phyloP scores from a whole-genome alignment of 2,113 vertebrate genomes.

The Erpornis zantholeuca region DNA sequence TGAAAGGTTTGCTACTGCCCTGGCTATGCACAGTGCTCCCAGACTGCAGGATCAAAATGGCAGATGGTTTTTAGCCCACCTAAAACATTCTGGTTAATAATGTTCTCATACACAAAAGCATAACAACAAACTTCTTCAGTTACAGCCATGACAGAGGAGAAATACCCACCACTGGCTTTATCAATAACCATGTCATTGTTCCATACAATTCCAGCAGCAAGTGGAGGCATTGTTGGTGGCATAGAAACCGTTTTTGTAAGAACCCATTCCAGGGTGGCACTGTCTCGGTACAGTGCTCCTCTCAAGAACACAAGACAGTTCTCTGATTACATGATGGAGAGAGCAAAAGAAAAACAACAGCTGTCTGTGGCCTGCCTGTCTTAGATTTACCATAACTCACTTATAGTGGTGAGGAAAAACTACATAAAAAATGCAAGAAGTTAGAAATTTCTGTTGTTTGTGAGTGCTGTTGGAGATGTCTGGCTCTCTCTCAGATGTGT shows the following conservation, averaged over 20 bases:
- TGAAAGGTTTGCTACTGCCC: neutral
- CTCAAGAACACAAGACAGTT: neutral
- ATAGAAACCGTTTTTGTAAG: constrained; percentile 22
- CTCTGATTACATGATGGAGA: constrained; percentile 5
- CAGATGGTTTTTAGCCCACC: neutral
- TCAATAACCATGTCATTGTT: neutral
- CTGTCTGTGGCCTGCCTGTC: neutral
- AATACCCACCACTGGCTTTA: neutral
- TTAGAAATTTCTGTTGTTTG: neutral
- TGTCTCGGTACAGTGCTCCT: constrained; percentile 40
- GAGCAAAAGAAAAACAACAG: neutral
- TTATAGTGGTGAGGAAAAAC: neutral
- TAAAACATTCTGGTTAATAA: neutral
- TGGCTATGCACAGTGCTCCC: neutral
- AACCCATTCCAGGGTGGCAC: neutral
- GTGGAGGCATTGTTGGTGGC: constrained; percentile 2
- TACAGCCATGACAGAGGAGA: neutral
- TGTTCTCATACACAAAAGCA: neutral
- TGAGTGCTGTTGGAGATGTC: neutral
- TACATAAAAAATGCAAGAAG: neutral
- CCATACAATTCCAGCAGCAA: neutral
- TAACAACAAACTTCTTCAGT: neutral
- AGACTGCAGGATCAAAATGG: neutral
- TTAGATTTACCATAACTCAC: neutral
- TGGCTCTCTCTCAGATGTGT: neutral